Base-by-base conservation (phyloP, 2,113 vertebrate species). In the Macroglossus sobrinus region DNA sequence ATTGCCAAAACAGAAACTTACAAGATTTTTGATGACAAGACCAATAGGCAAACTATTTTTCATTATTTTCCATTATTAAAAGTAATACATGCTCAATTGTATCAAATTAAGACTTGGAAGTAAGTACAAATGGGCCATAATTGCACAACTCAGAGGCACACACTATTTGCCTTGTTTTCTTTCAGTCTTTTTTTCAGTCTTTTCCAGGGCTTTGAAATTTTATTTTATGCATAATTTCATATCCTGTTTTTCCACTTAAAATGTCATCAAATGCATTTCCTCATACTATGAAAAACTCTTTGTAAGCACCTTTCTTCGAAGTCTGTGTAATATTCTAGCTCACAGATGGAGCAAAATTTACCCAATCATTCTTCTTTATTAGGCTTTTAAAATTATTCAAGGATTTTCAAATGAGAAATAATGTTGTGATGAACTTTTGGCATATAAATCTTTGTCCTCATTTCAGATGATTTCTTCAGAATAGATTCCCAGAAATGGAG, bases 171-270 rank as follows among this genome's bases (percentile, higher is more conserved):
- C 18, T 28, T 91, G 68, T 85, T 96, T 93, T 38, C 87, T 93
- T 82, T 91, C 13, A 9, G 28, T 72, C 57, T 78, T 50, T 45
- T 61, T 35, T 33, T 68, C 19, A 47, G 57, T 35, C 47, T 85
- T 88, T 95, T 92, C 50, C 79, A 74, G 87, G 28, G 24, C 88
- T 92, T 94, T 84, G 84, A 86, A 93, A 82, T 84, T 35, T 66
- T 86, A 55, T 87, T 91, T 91, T 88, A 78, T 91, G 68, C 19
- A 45, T 85, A 84, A 95, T 90, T 95, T 82, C 55, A 84, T 96
- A 69, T 92, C 43, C 71, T 79, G 30, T 66, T 82, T 95, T 84
- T 86, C 90, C 57, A 86, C 82, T 93, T 91, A 74, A 91, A 79
- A 69, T 91, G 63, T 59, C 92, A 87, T 75, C 94, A 96, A 93